A percentile compares a stretch with the other conserved stretches of the same genome.
These are phyloP conservation scores for Zaprionus ghesquierei DNA, from an alignment of 1,140 invertebrate species.

Conservation along the genomic window DNA sequence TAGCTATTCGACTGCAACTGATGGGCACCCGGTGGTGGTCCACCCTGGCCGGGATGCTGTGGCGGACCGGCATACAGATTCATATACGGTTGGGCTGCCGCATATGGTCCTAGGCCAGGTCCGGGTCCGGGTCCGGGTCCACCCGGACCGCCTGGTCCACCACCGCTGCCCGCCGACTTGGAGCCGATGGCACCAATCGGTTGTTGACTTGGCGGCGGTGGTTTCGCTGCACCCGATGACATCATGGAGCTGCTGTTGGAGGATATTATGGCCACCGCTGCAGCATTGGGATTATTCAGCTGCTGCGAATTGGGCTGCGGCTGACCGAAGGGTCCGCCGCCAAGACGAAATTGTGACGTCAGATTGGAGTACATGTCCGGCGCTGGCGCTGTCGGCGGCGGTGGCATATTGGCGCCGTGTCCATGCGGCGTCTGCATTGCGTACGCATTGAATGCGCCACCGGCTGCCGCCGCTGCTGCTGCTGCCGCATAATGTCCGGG, in stretches of 20 bases:
- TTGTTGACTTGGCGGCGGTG: conserved; percentile 86
- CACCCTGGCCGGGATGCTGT: conserved; percentile 83
- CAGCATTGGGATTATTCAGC: conserved; percentile 90
- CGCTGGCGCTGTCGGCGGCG: conserved; percentile 84
- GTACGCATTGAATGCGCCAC: conserved; percentile 86
- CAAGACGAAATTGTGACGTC: conserved; percentile 89
- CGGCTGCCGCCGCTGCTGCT: conserved; percentile 80
- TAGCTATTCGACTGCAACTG: conserved; percentile 86
- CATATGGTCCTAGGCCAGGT: conserved; percentile 67
- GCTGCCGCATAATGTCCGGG: conserved; percentile 74
- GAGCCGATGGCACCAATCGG: conserved; percentile 92
- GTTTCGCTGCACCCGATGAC: conserved; percentile 92
- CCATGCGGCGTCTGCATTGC: conserved; percentile 75
- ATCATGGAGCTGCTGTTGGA: conserved; percentile 92
- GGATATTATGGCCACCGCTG: conserved; percentile 88
- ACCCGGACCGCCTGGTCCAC: conserved; percentile 52
- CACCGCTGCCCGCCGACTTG: conserved; percentile 84
- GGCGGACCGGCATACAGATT: conserved; percentile 80
- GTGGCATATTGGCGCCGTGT: conserved; percentile 85
- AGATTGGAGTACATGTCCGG: conserved; percentile 92
- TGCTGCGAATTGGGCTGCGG: conserved; percentile 85
- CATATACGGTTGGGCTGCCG: conserved; percentile 82
- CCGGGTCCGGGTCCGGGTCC: conserved; percentile 71
- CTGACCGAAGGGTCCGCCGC: conserved; percentile 85
- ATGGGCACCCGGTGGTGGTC: conserved; percentile 83